phyloP scores from a whole-genome alignment of 1,140 invertebrate species.

The Caenorhabditis latens region DNA sequence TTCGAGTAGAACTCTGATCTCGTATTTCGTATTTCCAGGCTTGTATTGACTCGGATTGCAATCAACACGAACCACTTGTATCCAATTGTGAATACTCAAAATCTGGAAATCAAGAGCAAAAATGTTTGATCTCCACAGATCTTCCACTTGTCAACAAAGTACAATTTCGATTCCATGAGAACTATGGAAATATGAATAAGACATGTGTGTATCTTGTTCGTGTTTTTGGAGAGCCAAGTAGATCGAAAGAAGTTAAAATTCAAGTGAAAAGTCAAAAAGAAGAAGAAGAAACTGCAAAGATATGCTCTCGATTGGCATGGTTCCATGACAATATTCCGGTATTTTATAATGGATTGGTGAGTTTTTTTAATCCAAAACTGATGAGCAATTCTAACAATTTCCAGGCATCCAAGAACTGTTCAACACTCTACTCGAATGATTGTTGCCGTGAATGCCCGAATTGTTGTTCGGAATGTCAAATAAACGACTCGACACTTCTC shows the following conservation, averaged over 20 bases:
- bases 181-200: background rate
- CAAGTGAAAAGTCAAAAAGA: background rate
- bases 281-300: background rate
- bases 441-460: background rate
- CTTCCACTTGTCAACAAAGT: background rate
- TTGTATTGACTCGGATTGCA: too few species aligned
- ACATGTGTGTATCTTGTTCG: background rate
- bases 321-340: too few species aligned
- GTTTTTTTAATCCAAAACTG: background rate
- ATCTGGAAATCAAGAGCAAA: background rate
- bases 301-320: too few species aligned
- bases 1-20: background rate
- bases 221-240: background rate
- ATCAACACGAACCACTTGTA: too few species aligned
- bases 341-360: background rate
- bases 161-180: background rate
- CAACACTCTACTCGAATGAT: background rate
- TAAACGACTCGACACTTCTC: background rate
- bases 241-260: background rate
- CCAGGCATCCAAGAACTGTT: background rate
- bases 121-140: background rate
- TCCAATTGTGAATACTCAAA: too few species aligned
- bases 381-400: background rate
- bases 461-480: background rate
- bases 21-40: too few species aligned